Percentiles rank a stretch among this genome's conserved stretches.
Evolutionary conservation across 2,113 vertebrate genomes (phyloP).

Genomic region (Myrmophylax atrothorax): DNA sequence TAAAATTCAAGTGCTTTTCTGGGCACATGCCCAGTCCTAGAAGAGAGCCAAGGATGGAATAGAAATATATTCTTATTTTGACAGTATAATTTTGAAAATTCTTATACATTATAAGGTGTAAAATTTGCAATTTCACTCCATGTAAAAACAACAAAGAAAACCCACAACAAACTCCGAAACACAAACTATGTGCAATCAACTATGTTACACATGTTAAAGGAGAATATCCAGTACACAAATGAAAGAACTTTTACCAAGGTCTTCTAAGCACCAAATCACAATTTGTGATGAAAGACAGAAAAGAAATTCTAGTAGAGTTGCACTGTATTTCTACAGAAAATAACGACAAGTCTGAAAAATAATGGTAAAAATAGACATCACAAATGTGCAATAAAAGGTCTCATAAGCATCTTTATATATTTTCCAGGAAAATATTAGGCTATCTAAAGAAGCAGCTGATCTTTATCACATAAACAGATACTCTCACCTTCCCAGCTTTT

Average conservation of each 20-base stretch:
- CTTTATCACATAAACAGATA: neutral
- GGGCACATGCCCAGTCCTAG: neutral
- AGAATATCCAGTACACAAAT: neutral
- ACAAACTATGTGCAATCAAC: neutral
- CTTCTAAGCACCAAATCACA: neutral
- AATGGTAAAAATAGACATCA: neutral
- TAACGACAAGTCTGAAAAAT: neutral
- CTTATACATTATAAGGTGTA: neutral
- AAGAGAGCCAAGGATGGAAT: neutral
- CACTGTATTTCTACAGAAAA: neutral
- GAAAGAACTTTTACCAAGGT: neutral
- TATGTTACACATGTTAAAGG: neutral
- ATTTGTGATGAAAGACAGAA: neutral
- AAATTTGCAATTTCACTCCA: neutral
- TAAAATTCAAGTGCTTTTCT: neutral
- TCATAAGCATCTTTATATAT: neutral
- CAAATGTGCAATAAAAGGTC: neutral
- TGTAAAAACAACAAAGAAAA: neutral
- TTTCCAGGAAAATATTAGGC: neutral
- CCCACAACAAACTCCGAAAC: neutral
- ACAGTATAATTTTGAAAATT: neutral
- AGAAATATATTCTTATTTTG: neutral
- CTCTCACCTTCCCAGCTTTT: neutral
- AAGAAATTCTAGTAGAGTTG: neutral
- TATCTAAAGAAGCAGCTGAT: neutral